Evolutionary conservation across 2,113 vertebrate genomes (phyloP).

Genomic region (Neodontobutis hainanensis): DNA sequence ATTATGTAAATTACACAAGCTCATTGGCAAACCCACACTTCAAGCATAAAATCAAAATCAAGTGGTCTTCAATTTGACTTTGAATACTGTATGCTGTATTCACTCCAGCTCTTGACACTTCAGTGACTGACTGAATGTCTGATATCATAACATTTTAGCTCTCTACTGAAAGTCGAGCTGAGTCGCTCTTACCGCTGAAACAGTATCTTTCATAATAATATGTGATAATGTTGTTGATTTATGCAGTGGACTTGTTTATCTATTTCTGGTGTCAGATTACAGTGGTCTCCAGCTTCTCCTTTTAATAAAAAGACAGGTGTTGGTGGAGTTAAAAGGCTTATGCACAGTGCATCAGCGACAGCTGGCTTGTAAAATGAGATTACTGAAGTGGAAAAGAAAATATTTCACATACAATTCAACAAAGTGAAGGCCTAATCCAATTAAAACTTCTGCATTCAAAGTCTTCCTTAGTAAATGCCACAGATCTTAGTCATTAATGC

Average conservation of each 20-base stretch:
- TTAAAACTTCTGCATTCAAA: not conserved
- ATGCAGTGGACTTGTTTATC: not conserved
- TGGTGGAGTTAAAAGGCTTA: not conserved
- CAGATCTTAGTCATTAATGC: not conserved
- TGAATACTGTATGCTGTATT: no score
- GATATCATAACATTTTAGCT: no score
- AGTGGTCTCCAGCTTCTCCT: not conserved
- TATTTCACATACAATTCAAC: constrained; percentile 4
- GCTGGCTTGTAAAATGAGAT: constrained; percentile 8
- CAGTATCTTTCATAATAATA: no score
- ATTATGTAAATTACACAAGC: not conserved
- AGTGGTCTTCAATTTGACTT: not conserved
- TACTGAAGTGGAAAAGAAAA: constrained; percentile 1
- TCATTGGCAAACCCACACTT: not conserved
- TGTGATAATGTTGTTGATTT: no score
- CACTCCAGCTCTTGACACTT: no score
- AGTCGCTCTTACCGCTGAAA: no score
- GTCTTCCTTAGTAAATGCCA: not conserved
- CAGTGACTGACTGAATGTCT: no score
- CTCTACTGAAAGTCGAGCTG: no score
- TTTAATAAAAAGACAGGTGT: not conserved
- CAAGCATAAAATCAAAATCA: not conserved
- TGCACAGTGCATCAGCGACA: not conserved
- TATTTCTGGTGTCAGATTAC: not conserved
- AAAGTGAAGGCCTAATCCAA: not conserved